Conservation (phyloP, 2,113 vertebrate species). For the Hylia prasina region DNA sequence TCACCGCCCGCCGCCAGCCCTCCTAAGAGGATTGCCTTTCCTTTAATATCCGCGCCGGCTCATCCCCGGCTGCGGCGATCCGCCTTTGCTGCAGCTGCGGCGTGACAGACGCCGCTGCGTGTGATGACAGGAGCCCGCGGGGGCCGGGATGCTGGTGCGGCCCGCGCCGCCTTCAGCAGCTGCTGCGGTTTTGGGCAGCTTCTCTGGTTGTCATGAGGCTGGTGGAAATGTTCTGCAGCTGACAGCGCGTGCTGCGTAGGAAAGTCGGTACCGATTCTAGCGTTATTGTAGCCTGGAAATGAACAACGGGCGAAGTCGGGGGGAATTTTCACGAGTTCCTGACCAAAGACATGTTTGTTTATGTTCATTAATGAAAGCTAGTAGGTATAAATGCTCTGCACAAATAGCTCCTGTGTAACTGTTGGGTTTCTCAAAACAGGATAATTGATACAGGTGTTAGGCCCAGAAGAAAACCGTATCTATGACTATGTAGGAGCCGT, state of each 20-base stretch:
- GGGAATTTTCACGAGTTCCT: not conserved
- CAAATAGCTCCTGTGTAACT: not conserved
- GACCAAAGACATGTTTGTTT: not conserved
- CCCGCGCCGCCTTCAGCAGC: not conserved
- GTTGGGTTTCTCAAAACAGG: not conserved
- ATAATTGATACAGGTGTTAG: not conserved
- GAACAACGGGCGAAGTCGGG: not conserved
- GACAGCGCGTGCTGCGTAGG: fast-evolving
- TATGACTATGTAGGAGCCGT: fast-evolving
- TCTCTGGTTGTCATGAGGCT: fast-evolving
- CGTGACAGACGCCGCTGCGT: not conserved
- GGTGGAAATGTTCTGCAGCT: no score
- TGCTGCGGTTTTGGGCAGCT: not conserved
- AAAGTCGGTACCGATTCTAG: not conserved
- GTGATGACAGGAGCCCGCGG: not conserved
- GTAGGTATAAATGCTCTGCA: not conserved
- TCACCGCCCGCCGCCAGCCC: not conserved
- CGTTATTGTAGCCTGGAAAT: not conserved
- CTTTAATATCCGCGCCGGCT: slow-evolving; percentile 78
- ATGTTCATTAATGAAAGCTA: not conserved
- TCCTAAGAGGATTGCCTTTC: slow-evolving; percentile 85
- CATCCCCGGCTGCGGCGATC: slow-evolving; percentile 21
- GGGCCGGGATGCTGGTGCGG: not conserved
- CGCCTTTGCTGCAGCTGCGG: not conserved
- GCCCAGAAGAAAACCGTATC: not conserved